Conservation (phyloP, 2,113 vertebrate genomes). For the Nasalis larvatus region DNA sequence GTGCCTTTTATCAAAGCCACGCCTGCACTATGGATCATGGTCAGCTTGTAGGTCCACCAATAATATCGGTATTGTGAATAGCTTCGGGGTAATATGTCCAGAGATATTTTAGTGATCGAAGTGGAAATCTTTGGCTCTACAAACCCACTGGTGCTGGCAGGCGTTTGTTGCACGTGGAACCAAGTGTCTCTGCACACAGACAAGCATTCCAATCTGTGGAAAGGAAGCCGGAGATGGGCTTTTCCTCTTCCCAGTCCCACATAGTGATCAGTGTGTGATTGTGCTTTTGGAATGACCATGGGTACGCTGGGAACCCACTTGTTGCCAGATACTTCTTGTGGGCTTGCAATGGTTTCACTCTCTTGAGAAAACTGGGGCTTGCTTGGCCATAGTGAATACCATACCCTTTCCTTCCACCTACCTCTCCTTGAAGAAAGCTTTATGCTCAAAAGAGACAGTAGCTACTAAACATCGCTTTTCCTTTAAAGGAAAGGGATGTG, state of each 20-base stretch:
- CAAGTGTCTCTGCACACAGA: background rate
- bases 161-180: background rate
- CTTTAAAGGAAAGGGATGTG: background rate
- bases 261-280: background rate
- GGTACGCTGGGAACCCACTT: conserved; percentile 12
- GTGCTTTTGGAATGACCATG: background rate
- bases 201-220: no score
- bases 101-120: background rate
- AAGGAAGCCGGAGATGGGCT: rapidly evolving
- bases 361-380: background rate
- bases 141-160: background rate
- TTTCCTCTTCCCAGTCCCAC: background rate
- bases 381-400: background rate
- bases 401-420: background rate
- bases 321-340: conserved; percentile 1
- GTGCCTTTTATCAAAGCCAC: background rate
- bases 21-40: background rate
- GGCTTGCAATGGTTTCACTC: background rate
- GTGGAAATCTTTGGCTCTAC: no score
- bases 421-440: background rate
- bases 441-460: background rate
- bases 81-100: background rate
- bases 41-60: background rate
- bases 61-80: rapidly evolving
- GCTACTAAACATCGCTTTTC: background rate